These are phyloP conservation scores for Parelbella ahira DNA, from an alignment of 2,888 invertebrate genomes.

Conservation along the genomic window DNA sequence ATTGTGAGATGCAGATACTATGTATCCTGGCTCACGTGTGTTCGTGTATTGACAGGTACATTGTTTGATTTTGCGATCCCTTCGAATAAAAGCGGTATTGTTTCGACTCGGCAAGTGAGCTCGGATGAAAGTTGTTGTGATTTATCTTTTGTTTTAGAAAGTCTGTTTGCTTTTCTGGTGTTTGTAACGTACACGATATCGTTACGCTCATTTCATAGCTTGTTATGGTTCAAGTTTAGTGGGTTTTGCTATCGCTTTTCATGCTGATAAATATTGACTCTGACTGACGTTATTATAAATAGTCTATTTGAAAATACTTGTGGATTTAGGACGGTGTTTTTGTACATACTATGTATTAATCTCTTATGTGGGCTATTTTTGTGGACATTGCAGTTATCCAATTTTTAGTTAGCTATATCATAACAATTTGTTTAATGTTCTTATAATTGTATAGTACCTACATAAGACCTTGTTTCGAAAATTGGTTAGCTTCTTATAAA, in stretches of 20 bases:
- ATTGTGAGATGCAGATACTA: conserved; percentile 2
- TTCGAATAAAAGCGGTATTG: conserved; percentile 28
- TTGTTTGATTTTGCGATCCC: conserved; percentile 28
- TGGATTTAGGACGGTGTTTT: too few species aligned
- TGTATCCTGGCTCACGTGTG: conserved; percentile 23
- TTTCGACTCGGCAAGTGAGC: conserved; percentile 24
- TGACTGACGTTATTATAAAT: too few species aligned
- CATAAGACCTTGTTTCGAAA: too few species aligned
- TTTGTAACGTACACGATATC: conserved; percentile 13
- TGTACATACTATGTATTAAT: too few species aligned
- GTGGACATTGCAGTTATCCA: too few species aligned
- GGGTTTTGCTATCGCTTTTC: not conserved
- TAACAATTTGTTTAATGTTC: too few species aligned
- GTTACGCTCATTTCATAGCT: conserved; percentile 11
- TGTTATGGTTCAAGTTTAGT: conserved; percentile 5
- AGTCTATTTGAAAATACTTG: too few species aligned
- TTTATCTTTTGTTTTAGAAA: conserved; percentile 26
- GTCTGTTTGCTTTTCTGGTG: conserved; percentile 25
- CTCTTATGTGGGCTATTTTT: too few species aligned
- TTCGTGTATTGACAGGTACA: conserved; percentile 25
- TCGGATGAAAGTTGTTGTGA: conserved; percentile 24
- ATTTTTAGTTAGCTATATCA: too few species aligned
- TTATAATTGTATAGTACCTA: too few species aligned
- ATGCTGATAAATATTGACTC: too few species aligned
- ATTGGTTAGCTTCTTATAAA: too few species aligned